Evolutionary conservation across 2,888 invertebrate species (phyloP), one percentile per base, ranked within the genome.

Genomic region (Trachelus iudaicus): DNA sequence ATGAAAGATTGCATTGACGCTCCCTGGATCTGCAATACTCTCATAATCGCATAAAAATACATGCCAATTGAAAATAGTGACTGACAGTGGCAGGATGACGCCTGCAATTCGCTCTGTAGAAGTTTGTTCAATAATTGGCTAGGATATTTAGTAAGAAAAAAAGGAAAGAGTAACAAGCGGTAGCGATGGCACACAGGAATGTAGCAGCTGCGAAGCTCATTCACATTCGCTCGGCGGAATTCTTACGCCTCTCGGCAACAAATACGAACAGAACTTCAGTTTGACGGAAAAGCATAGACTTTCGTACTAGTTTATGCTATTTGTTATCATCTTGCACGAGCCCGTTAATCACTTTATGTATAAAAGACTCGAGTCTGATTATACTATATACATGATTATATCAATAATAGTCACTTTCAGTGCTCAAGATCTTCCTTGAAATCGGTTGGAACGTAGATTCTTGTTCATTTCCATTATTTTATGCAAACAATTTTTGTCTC

Each of bases 191-290:
- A 87, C 85, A 85, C 82, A 86, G 89, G 90, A 90, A 90, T 90
- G 89, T 86, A 87, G 89, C 90, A 90, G 90, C 90, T 90, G 90
- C 88, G 87, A 85, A 86, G 84, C 89, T 90, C 90, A 90, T 90
- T 90, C 90, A 90, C 89, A 88, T 90, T 86, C 86, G 85, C 85
- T 85, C 79, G 79, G 79, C 87, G 89, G 89, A 90, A 90, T 90
- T 89, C 88, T 86, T 89, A 89, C 89, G 88, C 87, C 82, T 56
- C 56, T 56, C 23, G 23, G 56, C 23, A 56, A 56, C 56, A 56
- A 56, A 56, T 56, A 56, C 56, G 56, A 23, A 56, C 23, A 9
- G 9, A 56, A 56, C 56, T 56, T 23, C 9, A 9, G 56, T 56
- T 23, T 56, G 23, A 56, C 23, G 56, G 0, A 56, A 56, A 56